Conservation (phyloP, 2,113 vertebrate species). For the Ahaetulla prasina region DNA sequence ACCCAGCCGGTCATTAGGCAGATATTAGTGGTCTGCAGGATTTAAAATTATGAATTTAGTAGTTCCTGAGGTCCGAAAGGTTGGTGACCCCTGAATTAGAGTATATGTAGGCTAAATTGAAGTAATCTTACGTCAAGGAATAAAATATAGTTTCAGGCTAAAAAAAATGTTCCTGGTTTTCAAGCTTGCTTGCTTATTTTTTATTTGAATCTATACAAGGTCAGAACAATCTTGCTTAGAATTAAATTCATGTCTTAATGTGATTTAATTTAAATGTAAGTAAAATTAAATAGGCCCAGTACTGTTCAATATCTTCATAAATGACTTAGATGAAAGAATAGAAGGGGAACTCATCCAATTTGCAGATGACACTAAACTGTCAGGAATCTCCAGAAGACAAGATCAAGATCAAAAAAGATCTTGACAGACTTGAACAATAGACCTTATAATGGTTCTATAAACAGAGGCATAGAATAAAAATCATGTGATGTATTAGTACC, state of each 20-base stretch:
- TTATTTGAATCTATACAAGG: neutral
- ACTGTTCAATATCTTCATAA: neutral
- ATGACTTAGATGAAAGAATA: neutral
- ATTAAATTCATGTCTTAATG: neutral
- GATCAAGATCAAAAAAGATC: too few species aligned
- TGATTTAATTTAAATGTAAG: neutral
- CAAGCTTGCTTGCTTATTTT: neutral
- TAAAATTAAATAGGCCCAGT: neutral
- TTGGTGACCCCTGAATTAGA: too few species aligned
- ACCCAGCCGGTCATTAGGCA: too few species aligned
- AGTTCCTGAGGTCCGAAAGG: too few species aligned
- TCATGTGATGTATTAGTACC: neutral
- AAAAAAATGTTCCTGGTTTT: neutral
- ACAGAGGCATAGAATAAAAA: neutral
- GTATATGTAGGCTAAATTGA: neutral
- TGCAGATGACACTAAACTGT: neutral
- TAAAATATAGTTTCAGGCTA: neutral
- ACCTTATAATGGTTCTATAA: neutral
- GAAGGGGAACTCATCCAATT: neutral
- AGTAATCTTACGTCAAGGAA: neutral
- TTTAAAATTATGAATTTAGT: too few species aligned
- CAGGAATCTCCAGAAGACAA: too few species aligned
- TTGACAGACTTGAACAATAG: too few species aligned
- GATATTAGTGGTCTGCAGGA: too few species aligned
- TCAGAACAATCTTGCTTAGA: neutral